Conservation (phyloP, 2,888 invertebrate species). For the Rotaria magnacalcarata region DNA sequence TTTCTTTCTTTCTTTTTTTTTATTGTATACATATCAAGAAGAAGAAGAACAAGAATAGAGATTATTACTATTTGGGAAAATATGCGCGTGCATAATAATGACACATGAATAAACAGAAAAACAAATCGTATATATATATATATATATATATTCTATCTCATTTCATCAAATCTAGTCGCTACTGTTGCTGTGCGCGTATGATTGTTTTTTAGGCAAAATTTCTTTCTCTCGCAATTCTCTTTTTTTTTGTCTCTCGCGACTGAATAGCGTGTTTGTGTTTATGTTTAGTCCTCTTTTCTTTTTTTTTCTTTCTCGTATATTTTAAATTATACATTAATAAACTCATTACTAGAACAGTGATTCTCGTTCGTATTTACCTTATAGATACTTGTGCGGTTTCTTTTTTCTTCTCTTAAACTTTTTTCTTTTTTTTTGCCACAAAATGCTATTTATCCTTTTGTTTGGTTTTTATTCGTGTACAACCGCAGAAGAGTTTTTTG, state of each 20-base stretch:
- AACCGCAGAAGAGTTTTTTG: constrained; percentile 20
- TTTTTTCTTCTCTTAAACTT: background rate
- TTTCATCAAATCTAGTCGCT: background rate
- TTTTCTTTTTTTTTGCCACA: background rate
- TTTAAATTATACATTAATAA: constrained; percentile 10
- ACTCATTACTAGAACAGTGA: constrained; percentile 16
- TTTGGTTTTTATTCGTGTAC: constrained; percentile 12
- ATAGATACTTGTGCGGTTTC: constrained; percentile 18
- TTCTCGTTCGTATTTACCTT: constrained; percentile 22
- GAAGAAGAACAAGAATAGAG: constrained; percentile 2
- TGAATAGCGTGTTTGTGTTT: constrained; percentile 24
- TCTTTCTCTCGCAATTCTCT: background rate
- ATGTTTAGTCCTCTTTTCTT: constrained; percentile 10
- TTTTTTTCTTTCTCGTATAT: constrained; percentile 1
- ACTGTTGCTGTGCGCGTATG: background rate
- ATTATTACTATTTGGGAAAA: background rate
- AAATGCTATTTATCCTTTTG: constrained; percentile 20
- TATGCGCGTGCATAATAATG: constrained; percentile 29
- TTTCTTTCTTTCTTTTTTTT: constrained; percentile 18
- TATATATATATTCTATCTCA: background rate
- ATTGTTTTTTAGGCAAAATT: constrained; percentile 1
- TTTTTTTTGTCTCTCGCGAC: constrained; percentile 6
- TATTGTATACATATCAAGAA: constrained; percentile 17
- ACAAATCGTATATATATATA: background rate
- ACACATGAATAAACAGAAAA: background rate